Base-by-base conservation (phyloP, 2,797 vertebrate genomes). In the Lates japonicus region DNA sequence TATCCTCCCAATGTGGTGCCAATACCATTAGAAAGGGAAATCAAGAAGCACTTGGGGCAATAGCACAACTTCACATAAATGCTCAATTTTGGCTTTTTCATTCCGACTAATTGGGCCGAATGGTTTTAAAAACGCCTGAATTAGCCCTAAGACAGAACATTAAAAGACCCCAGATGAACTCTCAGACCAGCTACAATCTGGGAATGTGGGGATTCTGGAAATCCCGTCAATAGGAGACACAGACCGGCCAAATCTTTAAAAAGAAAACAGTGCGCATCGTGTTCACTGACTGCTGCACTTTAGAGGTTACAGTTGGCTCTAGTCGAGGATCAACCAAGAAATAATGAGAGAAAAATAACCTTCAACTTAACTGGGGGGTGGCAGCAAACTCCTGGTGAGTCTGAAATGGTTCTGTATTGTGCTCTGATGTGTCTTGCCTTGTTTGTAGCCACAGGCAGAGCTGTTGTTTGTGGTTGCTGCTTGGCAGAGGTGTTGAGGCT, bases 261-360 rank as follows among this genome's bases (percentile, higher is more conserved):
- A 55, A 59, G 13, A 74, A 69, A 83, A 42, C 69, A 67, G 63
- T 8, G 2, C 5, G 33, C 42, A 58, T 46, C 9, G 2, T 72
- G 58, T 54, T 74, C 67, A 66, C 42, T 76, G 80, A 77, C 84
- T 78, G 82, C 54, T 86, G 73, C 65, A 82, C 80, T 80, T 87
- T 74, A 68, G 80, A 88, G 86, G 82, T 83, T 76, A 84, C 46
- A 77, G 66, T 62, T 73, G 76, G 70, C 58, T 31, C 54, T 39
- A 67, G 42, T 14, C 4, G 29, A 44, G 65, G 75, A 86, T 90
- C 77, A 86, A 86, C 58, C 51, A 73, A 83, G 76, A 86, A 87
- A 87, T 91, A 92, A 92, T 88, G 81, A 93, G 84, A 76, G 76
- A 88, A 84, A 88, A 90, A 93, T 87, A 90, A 90, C 86, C 89